Base-by-base conservation (phyloP, 2,797 vertebrate genomes). In the Poecile montanus region DNA sequence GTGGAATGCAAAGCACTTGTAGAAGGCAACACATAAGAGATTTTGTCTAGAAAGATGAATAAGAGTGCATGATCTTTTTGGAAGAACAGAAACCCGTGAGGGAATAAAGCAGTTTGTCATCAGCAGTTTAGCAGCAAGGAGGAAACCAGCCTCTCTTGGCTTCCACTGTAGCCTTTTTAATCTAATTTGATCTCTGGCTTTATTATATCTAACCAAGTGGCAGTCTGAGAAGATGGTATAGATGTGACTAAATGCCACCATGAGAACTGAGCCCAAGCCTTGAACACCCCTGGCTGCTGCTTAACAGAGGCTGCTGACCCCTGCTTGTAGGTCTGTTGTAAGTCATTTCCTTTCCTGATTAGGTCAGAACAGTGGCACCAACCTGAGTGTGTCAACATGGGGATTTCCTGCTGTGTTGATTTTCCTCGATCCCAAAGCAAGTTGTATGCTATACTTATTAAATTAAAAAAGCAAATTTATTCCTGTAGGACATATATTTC, bases 331-430 rank as follows among this genome's bases (percentile, higher is more conserved):
- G 53, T 89, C 71, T 72, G 89, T 88, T 92, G 67, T 81, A 92
- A 92, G 50, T 50, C 4, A 74, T 95, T 96, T 96, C 84, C 82
- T 93, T 80, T 78, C 66, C 81, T 18, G 79, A 72, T 95, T 82
- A 93, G 79, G 68, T 92, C 48, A 72, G 85, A 95, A 72, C 20
- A 11, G 61, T 65, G 83, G 65, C 95, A 93, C 73, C 76, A 86
- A 57, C 61, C 26, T 79, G 57, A 88, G 16, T 16, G 26, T 77
- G 73, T 93, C 88, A 89, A 57, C 84, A 74, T 26, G 42, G 58
- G 53, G 48, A 91, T 94, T 95, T 96, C 85, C 84, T 84, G 42
- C 71, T 66, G 4, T 10, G 25, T 36, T 83, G 73, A 27, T 93
- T 94, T 89, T 79, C 60, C 60, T 92, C 54, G 40, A 16, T 87